Percentiles rank a stretch among this genome's conserved stretches.
Evolutionary conservation across 2,797 vertebrate genomes (phyloP).

Genomic region (Enteromius anoplus): DNA sequence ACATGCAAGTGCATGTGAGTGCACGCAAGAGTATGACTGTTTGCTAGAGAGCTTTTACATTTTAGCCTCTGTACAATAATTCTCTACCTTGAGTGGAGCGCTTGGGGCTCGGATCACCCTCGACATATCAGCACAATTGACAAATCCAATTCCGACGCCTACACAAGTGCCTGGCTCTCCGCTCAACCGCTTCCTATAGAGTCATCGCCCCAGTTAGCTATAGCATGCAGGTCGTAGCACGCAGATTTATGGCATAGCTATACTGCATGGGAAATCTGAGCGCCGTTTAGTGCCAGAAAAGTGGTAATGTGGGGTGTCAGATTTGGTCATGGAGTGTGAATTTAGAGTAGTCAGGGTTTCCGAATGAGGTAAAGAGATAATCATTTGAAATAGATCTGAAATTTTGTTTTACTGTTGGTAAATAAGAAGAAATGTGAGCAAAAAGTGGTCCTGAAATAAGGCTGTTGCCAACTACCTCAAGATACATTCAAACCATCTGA

Average conservation of each 20-base stretch:
- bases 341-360: neutral
- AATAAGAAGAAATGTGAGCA: neutral
- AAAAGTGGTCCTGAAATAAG: neutral
- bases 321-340: neutral
- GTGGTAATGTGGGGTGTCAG: slow-evolving; percentile 4
- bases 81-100: slow-evolving; percentile 32
- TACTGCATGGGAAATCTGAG: slow-evolving; percentile 47
- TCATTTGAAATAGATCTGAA: slow-evolving; percentile 17
- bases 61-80: slow-evolving; percentile 31
- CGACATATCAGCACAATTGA: slow-evolving; percentile 55
- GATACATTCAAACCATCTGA: neutral
- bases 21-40: slow-evolving; percentile 2
- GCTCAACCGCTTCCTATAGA: slow-evolving; percentile 55
- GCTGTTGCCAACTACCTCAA: neutral
- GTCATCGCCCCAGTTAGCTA: slow-evolving; percentile 49
- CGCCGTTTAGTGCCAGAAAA: slow-evolving; percentile 25
- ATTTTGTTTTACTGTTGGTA: neutral
- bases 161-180: slow-evolving; percentile 49
- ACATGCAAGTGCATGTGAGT: slow-evolving; percentile 24
- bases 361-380: neutral
- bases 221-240: neutral
- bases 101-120: slow-evolving; percentile 48
- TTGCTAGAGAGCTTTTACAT: slow-evolving; percentile 27
- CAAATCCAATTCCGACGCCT: slow-evolving; percentile 58
- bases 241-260: slow-evolving; percentile 40